Conservation (phyloP, 1,140 invertebrate genomes). For the Dolichoris vasculosae region DNA sequence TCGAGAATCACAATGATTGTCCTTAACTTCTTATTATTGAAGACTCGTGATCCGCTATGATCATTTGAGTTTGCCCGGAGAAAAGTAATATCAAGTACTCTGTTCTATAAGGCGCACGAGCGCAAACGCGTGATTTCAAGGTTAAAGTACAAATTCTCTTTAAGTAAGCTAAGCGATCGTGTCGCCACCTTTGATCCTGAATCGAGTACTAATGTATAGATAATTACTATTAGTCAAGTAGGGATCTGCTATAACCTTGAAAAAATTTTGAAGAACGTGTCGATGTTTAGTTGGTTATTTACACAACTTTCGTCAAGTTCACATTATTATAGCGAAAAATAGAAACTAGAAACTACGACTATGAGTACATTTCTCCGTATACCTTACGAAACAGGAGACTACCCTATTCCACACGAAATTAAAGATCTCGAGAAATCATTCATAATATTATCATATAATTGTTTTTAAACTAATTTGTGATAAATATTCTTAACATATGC, state of each 20-base stretch:
- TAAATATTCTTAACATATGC: too few relatives aligned
- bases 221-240: background rate
- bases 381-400: too few relatives aligned
- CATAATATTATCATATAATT: too few relatives aligned
- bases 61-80: background rate
- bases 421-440: too few relatives aligned
- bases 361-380: too few relatives aligned
- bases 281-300: too few relatives aligned
- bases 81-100: conserved; percentile 30
- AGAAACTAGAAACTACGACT: too few relatives aligned
- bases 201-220: background rate
- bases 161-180: background rate
- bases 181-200: background rate
- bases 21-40: background rate
- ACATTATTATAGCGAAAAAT: too few relatives aligned
- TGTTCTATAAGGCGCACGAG: background rate
- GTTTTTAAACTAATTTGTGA: too few relatives aligned
- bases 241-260: background rate
- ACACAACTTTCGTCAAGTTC: too few relatives aligned
- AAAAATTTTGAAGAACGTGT: background rate
- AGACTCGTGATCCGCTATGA: background rate
- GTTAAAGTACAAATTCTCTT: conserved; percentile 2
- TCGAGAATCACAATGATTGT: background rate
- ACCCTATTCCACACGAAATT: too few relatives aligned
- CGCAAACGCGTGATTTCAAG: conserved; percentile 38